Base-by-base conservation (phyloP, 2,797 vertebrate genomes). In the Sebastolobus altivelis region DNA sequence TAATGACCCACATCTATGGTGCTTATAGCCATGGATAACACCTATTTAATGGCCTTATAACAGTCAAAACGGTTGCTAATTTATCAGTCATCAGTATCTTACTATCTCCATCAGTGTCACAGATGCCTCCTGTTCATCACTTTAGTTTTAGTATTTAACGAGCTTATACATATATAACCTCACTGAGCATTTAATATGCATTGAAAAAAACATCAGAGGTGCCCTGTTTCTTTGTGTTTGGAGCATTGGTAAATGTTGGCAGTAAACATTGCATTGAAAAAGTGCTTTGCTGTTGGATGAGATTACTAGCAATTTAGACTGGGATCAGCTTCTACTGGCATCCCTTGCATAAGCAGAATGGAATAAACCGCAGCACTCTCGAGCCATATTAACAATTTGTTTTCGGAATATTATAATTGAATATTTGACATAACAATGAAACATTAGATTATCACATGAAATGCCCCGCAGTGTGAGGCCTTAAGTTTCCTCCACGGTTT, bases 261-360 rank as follows among this genome's bases (percentile, higher is more conserved):
- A 71, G 49, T 12, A 62, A 77, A 69, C 40, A 37, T 25, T n/a
- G 14, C 52, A 49, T 65, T 81, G 35, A 74, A 14, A 70, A 61
- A 72, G 35, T 31, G 56, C n/a, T 59, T 65, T 40, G 65, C 65
- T 62, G 76, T 71, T 76, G 59, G 54, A 86, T 72, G 68, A 61
- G 72, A 58, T 55, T 78, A 65, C 35, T 72, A 29, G 38, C 65
- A 63, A 31, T 79, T 84, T 62, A 74, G 27, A 55, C 72, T 33
- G 16, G 5, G 13, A 62, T 72, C 59, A 68, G 33, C 11, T 22
- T 82, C 67, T 59, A 56, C 49, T 78, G 70, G 58, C 63, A 70
- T 25, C 56, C 27, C 69, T 77, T 67, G 13, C 20, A 72, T 33
- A n/a, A 43, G 67, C 60, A 69, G 29, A 72, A 29, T 33, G 12